Percentiles rank a stretch among this genome's conserved stretches.
Conservation (phyloP, 1,140 invertebrate genomes). For the Cotesia vestalis region DNA sequence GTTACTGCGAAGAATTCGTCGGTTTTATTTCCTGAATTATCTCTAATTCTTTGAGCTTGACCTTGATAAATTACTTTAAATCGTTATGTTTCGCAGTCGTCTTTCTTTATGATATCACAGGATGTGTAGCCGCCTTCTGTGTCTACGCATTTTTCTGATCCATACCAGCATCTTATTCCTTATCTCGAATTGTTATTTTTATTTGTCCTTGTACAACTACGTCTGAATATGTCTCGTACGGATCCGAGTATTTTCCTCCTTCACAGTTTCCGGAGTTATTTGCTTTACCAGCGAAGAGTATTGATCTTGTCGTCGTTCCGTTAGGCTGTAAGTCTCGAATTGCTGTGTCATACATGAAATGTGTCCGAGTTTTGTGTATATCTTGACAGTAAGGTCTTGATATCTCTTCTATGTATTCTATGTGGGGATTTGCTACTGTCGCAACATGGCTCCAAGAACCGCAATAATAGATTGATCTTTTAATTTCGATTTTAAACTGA, state of each 20-base stretch:
- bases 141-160: constrained; percentile 32
- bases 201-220: constrained; percentile 28
- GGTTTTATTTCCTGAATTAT: background rate
- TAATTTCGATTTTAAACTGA: constrained; percentile 31
- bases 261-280: constrained; percentile 8
- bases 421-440: constrained; percentile 1
- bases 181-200: constrained; percentile 25
- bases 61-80: constrained; percentile 14
- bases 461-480: constrained; percentile 27
- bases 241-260: constrained; percentile 20
- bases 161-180: constrained; percentile 25
- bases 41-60: background rate
- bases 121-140: constrained; percentile 25
- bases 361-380: background rate
- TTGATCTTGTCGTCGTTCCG: background rate
- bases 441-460: constrained; percentile 25
- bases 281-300: constrained; percentile 16
- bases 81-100: constrained; percentile 21
- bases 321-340: background rate
- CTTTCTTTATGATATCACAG: constrained; percentile 19
- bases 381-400: constrained; percentile 9
- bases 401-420: constrained; percentile 23
- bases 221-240: constrained; percentile 20
- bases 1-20: constrained; percentile 14
- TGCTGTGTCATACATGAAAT: background rate